These are phyloP conservation scores for Telmatherina bonti DNA, from an alignment of 2,797 vertebrate genomes.

Conservation along the genomic window DNA sequence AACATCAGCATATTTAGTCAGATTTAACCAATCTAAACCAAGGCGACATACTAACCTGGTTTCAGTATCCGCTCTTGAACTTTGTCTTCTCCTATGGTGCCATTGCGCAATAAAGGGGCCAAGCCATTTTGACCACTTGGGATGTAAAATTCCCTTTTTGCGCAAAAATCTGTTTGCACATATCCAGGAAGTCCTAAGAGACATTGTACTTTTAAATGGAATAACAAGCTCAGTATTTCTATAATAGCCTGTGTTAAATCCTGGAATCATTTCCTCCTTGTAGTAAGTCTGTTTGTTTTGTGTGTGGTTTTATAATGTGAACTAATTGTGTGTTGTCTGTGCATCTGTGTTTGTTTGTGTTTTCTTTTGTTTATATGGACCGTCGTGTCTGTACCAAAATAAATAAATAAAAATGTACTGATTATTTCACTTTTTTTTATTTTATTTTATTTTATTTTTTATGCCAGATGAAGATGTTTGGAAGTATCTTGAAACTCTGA, in stretches of 20 bases:
- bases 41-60: background rate
- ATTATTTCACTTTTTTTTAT: too few species aligned
- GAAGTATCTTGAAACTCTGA: conserved; percentile 78
- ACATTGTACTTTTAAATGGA: background rate
- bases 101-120: background rate
- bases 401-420: too few species aligned
- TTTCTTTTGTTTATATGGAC: too few species aligned
- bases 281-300: background rate
- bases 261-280: background rate
- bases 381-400: too few species aligned
- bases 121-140: background rate
- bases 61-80: background rate
- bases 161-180: background rate
- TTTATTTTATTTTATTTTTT: too few species aligned
- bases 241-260: background rate
- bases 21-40: background rate
- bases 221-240: background rate
- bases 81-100: background rate
- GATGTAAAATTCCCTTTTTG: background rate
- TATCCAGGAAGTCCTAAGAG: background rate
- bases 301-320: background rate
- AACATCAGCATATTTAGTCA: background rate
- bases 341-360: background rate
- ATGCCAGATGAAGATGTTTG: conserved; percentile 87
- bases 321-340: too few species aligned